Conservation (phyloP, 2,797 vertebrate genomes). For the Sciurus vulgaris region DNA sequence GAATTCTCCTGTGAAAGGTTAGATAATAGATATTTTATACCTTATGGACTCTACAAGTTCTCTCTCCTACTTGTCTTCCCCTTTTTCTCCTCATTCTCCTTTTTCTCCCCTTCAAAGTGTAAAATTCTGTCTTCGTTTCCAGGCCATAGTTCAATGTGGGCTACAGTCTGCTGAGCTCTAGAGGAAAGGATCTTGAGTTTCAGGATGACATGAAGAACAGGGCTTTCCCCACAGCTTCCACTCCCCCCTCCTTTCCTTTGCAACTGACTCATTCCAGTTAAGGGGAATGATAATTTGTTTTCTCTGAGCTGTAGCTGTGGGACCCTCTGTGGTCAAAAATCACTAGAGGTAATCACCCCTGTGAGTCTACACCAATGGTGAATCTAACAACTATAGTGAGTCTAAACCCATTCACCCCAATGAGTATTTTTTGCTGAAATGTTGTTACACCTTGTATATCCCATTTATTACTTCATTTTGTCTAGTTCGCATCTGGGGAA, state of each 20-base stretch:
- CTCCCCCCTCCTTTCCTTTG: background rate
- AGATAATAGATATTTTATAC: background rate
- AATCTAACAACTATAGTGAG: background rate
- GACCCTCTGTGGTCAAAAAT: background rate
- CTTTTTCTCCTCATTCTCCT: background rate
- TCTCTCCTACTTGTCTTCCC: background rate
- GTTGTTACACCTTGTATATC: background rate
- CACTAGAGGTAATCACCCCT: background rate
- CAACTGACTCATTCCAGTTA: background rate
- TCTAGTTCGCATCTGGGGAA: background rate
- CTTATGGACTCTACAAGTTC: background rate
- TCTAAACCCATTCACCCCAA: background rate
- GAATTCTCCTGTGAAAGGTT: conserved; percentile 8
- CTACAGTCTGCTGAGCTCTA: background rate
- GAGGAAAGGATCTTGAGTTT: background rate
- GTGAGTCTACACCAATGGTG: background rate
- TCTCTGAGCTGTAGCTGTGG: background rate
- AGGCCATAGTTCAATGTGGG: background rate
- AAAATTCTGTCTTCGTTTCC: background rate
- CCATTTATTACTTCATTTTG: background rate
- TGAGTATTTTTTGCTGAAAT: too few relatives aligned
- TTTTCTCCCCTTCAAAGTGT: background rate
- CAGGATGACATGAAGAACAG: background rate
- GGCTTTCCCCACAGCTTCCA: background rate
- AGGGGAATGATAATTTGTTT: background rate